phyloP scores from a whole-genome alignment of 2,888 invertebrate species.

The Drosophila siamana region DNA sequence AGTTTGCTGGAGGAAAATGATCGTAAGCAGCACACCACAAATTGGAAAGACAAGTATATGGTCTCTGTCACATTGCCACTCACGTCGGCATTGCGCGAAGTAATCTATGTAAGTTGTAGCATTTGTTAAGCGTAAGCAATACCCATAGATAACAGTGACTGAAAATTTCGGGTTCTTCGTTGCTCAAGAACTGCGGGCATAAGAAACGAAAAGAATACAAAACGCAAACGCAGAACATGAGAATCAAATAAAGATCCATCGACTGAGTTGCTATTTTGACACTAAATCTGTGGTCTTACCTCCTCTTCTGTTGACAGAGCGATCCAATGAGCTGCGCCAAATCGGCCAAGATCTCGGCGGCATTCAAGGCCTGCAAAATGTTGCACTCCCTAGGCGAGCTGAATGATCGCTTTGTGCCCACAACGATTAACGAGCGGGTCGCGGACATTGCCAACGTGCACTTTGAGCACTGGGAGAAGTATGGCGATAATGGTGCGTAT shows the following conservation, averaged over 20 bases:
- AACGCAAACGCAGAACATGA: no score
- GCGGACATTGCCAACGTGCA: conserved; percentile 85
- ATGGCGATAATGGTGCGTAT: conserved; percentile 69
- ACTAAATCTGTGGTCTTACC: no score
- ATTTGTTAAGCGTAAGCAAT: no score
- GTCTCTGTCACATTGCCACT: conserved; percentile 90
- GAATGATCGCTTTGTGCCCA: conserved; percentile 90
- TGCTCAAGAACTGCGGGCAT: no score
- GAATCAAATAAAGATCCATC: no score
- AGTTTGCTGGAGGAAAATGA: conserved; percentile 67
- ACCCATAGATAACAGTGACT: no score
- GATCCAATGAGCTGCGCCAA: conserved; percentile 86
- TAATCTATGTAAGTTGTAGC: conserved; percentile 88
- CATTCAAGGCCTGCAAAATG: conserved; percentile 90
- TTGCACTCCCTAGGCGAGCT: conserved; percentile 91
- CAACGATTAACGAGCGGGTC: conserved; percentile 77
- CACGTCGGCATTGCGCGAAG: conserved; percentile 90
- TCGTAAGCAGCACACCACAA: fast-evolving
- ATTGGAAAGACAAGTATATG: conserved; percentile 2
- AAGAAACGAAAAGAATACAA: no score
- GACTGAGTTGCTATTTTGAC: no score
- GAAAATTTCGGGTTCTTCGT: no score
- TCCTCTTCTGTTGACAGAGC: conserved; percentile 86
- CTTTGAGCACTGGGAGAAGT: conserved; percentile 88
- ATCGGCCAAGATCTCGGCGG: conserved; percentile 93